phyloP scores from a whole-genome alignment of 1,140 invertebrate species.

The Agraylea sexmaculata region DNA sequence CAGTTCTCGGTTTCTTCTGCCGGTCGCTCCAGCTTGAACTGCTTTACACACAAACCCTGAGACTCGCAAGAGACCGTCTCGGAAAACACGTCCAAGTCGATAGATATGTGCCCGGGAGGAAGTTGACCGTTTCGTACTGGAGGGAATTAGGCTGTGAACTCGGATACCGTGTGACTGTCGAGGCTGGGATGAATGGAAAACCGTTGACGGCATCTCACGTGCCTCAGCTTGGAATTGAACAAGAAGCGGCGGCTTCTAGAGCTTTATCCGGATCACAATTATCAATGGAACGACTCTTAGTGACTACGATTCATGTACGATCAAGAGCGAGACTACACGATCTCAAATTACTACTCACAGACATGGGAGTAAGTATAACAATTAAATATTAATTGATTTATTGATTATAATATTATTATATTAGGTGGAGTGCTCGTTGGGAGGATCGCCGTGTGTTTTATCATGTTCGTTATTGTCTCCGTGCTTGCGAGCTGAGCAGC shows the following conservation, averaged over 20 bases:
- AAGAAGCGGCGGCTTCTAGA: constrained; percentile 55
- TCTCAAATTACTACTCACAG: constrained; percentile 55
- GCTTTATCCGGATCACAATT: constrained; percentile 77
- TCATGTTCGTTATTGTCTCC: constrained; percentile 80
- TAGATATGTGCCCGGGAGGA: constrained; percentile 81
- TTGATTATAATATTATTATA: neutral
- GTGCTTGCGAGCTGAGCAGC: constrained; percentile 79
- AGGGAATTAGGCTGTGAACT: constrained; percentile 75
- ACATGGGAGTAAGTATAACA: constrained; percentile 30
- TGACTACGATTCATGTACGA: constrained; percentile 93
- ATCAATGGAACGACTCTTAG: constrained; percentile 89
- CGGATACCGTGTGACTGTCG: constrained; percentile 77
- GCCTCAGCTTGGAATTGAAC: constrained; percentile 68
- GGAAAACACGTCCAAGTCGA: constrained; percentile 87
- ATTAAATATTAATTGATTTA: neutral
- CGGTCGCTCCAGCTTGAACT: constrained; percentile 91
- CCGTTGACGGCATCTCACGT: constrained; percentile 79
- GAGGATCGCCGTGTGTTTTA: constrained; percentile 80
- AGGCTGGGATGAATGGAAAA: constrained; percentile 66
- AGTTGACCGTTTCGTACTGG: constrained; percentile 90
- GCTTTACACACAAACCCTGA: constrained; percentile 84
- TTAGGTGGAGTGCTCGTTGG: constrained; percentile 40
- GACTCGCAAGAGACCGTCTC: constrained; percentile 76
- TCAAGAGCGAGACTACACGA: constrained; percentile 71
- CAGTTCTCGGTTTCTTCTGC: constrained; percentile 89